These are phyloP conservation scores for Trachelus tabidus DNA, from an alignment of 2,888 invertebrate species.

Conservation along the genomic window DNA sequence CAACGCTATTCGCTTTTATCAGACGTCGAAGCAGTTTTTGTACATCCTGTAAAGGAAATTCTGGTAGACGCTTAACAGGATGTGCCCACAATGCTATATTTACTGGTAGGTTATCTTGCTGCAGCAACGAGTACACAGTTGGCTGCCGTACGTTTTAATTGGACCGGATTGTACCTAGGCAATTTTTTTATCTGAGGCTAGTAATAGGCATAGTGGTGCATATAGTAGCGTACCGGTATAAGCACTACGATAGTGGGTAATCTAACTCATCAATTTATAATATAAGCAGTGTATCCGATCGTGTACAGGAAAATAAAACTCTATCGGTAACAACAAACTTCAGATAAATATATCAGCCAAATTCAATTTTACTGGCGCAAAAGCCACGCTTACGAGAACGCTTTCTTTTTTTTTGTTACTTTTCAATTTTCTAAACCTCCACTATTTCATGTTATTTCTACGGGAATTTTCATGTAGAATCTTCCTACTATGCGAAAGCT, in stretches of 20 bases:
- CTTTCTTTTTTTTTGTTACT: no score
- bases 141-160: no score
- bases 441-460: neutral
- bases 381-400: no score
- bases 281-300: neutral
- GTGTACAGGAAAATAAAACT: neutral
- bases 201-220: neutral
- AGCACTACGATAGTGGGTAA: neutral
- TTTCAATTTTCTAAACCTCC: neutral
- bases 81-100: no score
- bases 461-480: neutral
- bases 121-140: no score
- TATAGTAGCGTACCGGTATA: neutral
- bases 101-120: no score
- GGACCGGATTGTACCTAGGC: neutral
- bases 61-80: conserved; percentile 9
- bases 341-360: neutral
- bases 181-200: neutral
- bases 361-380: neutral
- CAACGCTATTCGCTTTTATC: conserved; percentile 48
- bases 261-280: neutral
- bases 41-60: conserved; percentile 35
- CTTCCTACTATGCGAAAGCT: neutral
- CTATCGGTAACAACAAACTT: neutral
- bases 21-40: conserved; percentile 29